phyloP scores from a whole-genome alignment of 2,888 invertebrate species.

The Tanytarsus gracilentus region DNA sequence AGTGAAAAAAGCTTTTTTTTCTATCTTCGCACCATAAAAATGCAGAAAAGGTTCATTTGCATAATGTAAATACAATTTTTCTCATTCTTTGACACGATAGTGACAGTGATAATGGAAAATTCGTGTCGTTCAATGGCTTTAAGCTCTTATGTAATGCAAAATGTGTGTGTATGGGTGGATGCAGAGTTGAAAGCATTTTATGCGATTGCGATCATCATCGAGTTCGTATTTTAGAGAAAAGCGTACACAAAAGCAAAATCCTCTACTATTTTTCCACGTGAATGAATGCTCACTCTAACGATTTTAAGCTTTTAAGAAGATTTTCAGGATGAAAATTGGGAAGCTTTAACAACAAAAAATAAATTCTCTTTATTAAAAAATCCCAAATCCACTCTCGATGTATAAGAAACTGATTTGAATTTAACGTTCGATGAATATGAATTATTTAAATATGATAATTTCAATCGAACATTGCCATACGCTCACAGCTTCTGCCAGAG shows the following conservation, averaged over 20 bases:
- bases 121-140: constrained; percentile 24
- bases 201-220: no score
- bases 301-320: constrained; percentile 26
- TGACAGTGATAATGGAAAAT: constrained; percentile 27
- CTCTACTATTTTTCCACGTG: not conserved
- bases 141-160: constrained; percentile 18
- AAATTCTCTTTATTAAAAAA: not conserved
- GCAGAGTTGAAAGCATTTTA: constrained; percentile 7
- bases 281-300: constrained; percentile 13
- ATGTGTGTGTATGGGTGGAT: not conserved
- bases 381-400: not conserved
- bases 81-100: not conserved
- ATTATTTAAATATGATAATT: constrained; percentile 8
- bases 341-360: constrained; percentile 5
- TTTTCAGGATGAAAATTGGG: no score
- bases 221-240: no score
- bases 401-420: constrained; percentile 5
- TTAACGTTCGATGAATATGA: constrained; percentile 7
- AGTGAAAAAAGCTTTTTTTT: not conserved
- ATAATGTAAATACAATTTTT: constrained; percentile 4
- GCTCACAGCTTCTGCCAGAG: not conserved
- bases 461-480: not conserved
- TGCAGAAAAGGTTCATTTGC: not conserved
- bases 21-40: not conserved
- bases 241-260: not conserved